Percentiles rank a stretch among this genome's conserved stretches.
Conservation (phyloP, 2,797 vertebrate species). For the Trichosurus vulpecula region DNA sequence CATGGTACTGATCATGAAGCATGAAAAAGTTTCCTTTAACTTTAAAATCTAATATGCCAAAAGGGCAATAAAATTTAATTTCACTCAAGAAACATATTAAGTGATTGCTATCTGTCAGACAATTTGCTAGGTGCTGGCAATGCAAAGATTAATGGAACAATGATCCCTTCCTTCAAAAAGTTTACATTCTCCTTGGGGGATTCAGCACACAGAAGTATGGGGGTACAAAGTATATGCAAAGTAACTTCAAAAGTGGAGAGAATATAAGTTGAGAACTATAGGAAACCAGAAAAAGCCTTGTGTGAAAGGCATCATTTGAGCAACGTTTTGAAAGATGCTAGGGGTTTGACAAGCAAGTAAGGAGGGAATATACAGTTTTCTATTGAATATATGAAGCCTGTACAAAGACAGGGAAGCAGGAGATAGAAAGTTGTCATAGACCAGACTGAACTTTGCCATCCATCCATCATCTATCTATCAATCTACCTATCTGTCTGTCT, state of each 20-base stretch:
- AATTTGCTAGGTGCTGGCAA: neutral
- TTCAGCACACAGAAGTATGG: neutral
- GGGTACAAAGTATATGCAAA: constrained; percentile 32
- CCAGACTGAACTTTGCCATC: neutral
- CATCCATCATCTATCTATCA: too few species aligned
- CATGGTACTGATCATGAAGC: constrained; percentile 53
- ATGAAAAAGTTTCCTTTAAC: constrained; percentile 56
- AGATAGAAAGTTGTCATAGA: neutral
- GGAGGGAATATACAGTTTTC: neutral
- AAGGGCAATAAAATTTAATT: constrained; percentile 58
- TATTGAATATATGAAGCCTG: neutral
- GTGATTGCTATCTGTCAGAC: neutral
- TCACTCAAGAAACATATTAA: constrained; percentile 20
- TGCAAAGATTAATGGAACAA: neutral
- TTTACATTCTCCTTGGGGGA: neutral
- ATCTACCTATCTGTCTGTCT: too few species aligned
- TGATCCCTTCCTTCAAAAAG: neutral
- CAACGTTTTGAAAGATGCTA: neutral
- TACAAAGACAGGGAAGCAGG: neutral
- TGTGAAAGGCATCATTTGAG: neutral
- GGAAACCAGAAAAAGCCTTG: neutral
- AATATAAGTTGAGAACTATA: neutral
- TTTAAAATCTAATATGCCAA: constrained; percentile 69
- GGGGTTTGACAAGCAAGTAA: neutral
- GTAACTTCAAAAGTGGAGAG: neutral